Conservation (phyloP, 2,888 invertebrate species). For the Acanthosepion pharaonis region DNA sequence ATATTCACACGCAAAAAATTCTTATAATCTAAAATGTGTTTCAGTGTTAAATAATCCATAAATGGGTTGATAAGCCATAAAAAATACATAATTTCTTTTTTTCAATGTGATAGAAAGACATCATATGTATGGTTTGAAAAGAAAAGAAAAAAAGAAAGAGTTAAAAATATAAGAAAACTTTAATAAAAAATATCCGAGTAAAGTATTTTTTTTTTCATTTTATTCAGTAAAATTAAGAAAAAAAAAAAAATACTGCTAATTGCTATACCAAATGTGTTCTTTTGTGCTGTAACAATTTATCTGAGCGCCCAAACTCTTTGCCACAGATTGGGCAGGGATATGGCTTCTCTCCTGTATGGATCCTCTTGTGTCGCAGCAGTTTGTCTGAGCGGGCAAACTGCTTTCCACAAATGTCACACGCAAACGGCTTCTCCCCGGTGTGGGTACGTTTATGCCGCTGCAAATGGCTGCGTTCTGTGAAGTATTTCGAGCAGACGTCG, state of each 20-base stretch:
- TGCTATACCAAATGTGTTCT: slow-evolving; percentile 37
- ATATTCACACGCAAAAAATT: too few relatives aligned
- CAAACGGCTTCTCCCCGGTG: slow-evolving; percentile 24
- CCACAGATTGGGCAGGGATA: background rate
- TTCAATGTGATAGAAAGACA: too few relatives aligned
- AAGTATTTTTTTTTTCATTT: background rate
- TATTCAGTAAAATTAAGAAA: background rate
- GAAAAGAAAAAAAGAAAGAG: background rate
- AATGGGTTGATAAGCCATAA: too few relatives aligned
- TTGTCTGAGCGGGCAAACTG: slow-evolving; percentile 41
- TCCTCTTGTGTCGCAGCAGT: slow-evolving; percentile 36
- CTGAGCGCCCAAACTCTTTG: slow-evolving; percentile 34
- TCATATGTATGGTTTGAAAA: too few relatives aligned
- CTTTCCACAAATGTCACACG: background rate
- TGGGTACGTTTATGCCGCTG: background rate
- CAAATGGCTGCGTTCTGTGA: slow-evolving; percentile 14
- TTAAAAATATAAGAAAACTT: background rate
- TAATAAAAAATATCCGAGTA: background rate
- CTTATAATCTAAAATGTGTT: too few relatives aligned
- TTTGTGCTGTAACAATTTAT: slow-evolving; percentile 43
- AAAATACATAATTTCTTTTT: too few relatives aligned
- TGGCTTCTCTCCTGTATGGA: slow-evolving; percentile 42
- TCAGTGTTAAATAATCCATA: too few relatives aligned
- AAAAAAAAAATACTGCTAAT: background rate
- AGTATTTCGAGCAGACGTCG: slow-evolving; percentile 23